A percentile compares a stretch with the other conserved stretches of the same genome.
Evolutionary conservation across 2,888 invertebrate genomes (phyloP).

Genomic region (Apamea crenata): DNA sequence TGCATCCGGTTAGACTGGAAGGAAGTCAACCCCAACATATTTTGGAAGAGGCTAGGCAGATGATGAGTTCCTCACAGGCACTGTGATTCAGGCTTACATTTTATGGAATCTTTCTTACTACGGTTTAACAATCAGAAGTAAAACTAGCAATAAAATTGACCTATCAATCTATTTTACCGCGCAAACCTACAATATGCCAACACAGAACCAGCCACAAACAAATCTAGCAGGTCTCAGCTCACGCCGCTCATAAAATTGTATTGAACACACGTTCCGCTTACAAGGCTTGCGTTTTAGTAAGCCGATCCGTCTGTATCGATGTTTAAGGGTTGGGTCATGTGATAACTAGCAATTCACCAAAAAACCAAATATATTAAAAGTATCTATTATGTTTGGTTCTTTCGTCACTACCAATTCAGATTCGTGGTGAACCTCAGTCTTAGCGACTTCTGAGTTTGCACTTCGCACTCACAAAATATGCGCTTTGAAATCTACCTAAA

Average conservation of each 20-base stretch:
- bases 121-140: constrained; percentile 4
- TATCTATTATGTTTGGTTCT: not conserved
- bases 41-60: no score
- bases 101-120: not conserved
- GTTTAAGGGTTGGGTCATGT: constrained; percentile 64
- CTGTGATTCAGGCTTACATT: not conserved
- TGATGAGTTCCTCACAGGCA: not conserved
- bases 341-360: constrained; percentile 1
- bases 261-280: constrained; percentile 82
- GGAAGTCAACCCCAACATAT: no score
- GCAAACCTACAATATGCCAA: not conserved
- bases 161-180: constrained; percentile 10
- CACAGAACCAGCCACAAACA: constrained; percentile 12
- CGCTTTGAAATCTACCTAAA: not conserved
- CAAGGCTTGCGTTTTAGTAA: constrained; percentile 73
- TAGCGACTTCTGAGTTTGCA: not conserved
- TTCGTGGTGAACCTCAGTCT: not conserved
- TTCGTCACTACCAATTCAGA: not conserved
- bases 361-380: not conserved
- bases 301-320: constrained; percentile 70
- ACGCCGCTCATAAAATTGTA: constrained; percentile 82
- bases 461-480: not conserved
- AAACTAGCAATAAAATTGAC: constrained; percentile 15
- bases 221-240: constrained; percentile 23
- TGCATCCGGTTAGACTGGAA: no score